Base-by-base conservation (phyloP, 1,140 invertebrate genomes). In the Harpegnathos saltator region DNA sequence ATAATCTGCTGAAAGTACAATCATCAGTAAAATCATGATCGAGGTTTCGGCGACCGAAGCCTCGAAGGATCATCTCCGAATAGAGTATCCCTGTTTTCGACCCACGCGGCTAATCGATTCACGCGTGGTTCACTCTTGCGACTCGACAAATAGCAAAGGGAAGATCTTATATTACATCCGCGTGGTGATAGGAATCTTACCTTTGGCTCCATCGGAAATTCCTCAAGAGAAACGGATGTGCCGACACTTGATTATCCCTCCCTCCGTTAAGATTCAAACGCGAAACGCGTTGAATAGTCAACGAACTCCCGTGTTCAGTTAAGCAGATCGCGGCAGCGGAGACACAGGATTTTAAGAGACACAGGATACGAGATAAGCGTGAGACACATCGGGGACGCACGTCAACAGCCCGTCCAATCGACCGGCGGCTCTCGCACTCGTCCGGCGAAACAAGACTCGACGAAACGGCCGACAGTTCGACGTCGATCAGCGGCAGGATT, bases 401-500 rank as follows among this genome's bases (percentile, higher is more conserved):
- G 38, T 44, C 38, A 44, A 9, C 38, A n/a, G 65, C 48, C 65
- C 38, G 19, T 80, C 65, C 24, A 71, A 80, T 71, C 56, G 38
- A 71, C 66, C 75, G 22, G 50, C 75, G 22, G 50, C 56, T 69
- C 54, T 29, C 75, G 17, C 78, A 52, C 59, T 61, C 48, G 68
- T 61, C 24, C 52, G n/a, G 33, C 52, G 24, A 85, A 89, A 89
- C 71, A 50, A 82, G 68, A 48, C n/a, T 50, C 52, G 78, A 86
- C 59, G 61, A 73, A 82, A 56, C 44, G 19, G 58, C 33, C 65
- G 75, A 78, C 33, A 69, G 77, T 81, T 52, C 54, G 74, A 63
- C 87, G 81, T 22, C 78, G 69, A 58, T 33, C 65, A 89, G 81
- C 73, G 62, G 63, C 68, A 78, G 74, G 75, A 89, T 85, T 62